A percentile compares a stretch with the other conserved stretches of the same genome.
These are phyloP conservation scores for Epinephelus moara DNA, from an alignment of 2,113 vertebrate species.

Conservation along the genomic window DNA sequence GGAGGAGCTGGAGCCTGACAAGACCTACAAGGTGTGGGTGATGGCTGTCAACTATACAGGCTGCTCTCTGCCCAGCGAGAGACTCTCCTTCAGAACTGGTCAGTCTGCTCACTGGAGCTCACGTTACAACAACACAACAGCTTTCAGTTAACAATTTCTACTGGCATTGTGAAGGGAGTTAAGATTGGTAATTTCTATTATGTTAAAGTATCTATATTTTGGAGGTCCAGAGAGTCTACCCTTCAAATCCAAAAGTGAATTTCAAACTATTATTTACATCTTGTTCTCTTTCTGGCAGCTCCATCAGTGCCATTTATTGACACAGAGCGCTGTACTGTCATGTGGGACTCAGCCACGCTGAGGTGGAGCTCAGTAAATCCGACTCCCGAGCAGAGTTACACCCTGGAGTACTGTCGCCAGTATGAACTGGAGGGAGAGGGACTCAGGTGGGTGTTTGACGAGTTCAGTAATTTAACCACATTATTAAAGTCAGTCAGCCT, in stretches of 20 bases:
- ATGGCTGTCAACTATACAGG: slow-evolving; percentile 97
- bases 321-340: slow-evolving; percentile 88
- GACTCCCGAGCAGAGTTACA: slow-evolving; percentile 85
- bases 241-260: background rate
- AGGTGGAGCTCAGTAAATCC: slow-evolving; percentile 85
- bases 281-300: slow-evolving; percentile 80
- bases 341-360: slow-evolving; percentile 91
- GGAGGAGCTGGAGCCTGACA: slow-evolving; percentile 95
- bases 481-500: background rate
- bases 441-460: slow-evolving; percentile 87
- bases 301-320: slow-evolving; percentile 90
- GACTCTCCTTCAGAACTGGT: slow-evolving; percentile 93
- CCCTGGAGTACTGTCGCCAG: slow-evolving; percentile 94
- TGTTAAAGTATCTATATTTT: background rate
- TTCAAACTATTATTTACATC: background rate
- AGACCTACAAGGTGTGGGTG: slow-evolving; percentile 94
- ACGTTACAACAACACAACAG: background rate
- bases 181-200: background rate
- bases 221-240: too few species aligned
- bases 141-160: background rate
- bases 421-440: slow-evolving; percentile 93
- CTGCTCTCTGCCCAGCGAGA: slow-evolving; percentile 95
- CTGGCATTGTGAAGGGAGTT: background rate
- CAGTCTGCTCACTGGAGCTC: slow-evolving; percentile 56
- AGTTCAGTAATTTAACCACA: background rate